phyloP scores from a whole-genome alignment of 1,140 invertebrate species.

The Pseudomyrmex concolor region DNA sequence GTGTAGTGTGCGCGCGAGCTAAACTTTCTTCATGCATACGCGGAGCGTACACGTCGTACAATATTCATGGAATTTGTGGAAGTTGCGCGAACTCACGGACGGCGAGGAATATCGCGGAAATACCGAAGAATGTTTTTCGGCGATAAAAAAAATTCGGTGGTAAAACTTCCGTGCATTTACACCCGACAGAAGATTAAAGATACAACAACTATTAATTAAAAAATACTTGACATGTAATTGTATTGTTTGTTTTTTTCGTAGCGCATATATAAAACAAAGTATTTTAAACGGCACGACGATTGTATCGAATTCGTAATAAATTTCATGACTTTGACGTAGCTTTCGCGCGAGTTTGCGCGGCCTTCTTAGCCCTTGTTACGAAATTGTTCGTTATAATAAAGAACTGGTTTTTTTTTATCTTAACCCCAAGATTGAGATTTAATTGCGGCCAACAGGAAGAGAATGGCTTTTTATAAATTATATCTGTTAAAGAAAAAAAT shows the following conservation, averaged over 20 bases:
- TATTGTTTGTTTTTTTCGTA: too few species aligned
- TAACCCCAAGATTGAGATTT: not conserved
- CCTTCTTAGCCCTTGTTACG: not conserved
- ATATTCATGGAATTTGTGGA: constrained; percentile 76
- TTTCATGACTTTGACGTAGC: too few species aligned
- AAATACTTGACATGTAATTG: too few species aligned
- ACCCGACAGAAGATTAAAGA: too few species aligned
- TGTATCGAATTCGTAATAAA: too few species aligned
- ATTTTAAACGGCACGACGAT: too few species aligned
- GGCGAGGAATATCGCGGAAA: constrained; percentile 8
- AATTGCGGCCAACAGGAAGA: not conserved
- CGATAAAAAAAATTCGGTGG: constrained; percentile 49
- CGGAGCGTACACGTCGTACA: constrained; percentile 65
- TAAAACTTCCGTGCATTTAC: not conserved
- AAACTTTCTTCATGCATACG: constrained; percentile 76
- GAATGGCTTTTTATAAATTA: not conserved
- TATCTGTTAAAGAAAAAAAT: constrained; percentile 3
- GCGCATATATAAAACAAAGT: too few species aligned
- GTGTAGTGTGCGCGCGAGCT: constrained; percentile 31
- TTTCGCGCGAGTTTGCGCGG: not conserved
- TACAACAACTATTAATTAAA: too few species aligned
- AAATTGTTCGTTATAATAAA: not conserved
- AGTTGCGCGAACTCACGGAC: constrained; percentile 56
- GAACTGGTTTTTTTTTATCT: not conserved
- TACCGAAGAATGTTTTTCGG: constrained; percentile 34